Base-by-base conservation (phyloP, 1,140 invertebrate genomes). In the Bilobella aurantiaca region DNA sequence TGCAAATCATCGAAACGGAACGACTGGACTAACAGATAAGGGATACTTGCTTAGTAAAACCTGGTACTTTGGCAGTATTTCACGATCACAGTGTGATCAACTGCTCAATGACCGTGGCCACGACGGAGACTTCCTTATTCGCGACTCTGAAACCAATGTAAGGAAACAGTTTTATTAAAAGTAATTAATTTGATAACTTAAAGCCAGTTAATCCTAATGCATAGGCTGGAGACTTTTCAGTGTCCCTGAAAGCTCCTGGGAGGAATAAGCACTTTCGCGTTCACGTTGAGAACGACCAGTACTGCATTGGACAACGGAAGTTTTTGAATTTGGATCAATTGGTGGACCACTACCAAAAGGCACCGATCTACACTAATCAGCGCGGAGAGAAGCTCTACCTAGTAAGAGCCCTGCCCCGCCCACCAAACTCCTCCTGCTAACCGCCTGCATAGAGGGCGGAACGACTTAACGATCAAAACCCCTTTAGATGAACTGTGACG, bases 191-290 rank as follows among this genome's bases (percentile, higher is more conserved):
- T n/a, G n/a, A n/a, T n/a, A n/a, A n/a, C n/a, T n/a, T n/a, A n/a
- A n/a, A n/a, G n/a, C n/a, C n/a, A n/a, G n/a, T n/a, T n/a, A n/a
- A n/a, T n/a, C n/a, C n/a, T n/a, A n/a, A n/a, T n/a, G n/a, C n/a
- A 63, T 78, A 98, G 95, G 87, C 93, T 81, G 96, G 96, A 65
- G 96, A 99, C 80, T 98, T 90, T 79, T 98, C 96, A 37, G 95
- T 99, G 70, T 98, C 96, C 31, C 81, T 99, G 73, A 98, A 98
- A 82, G 96, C 96, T 53, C 89, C 92, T 58, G 91, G 90, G 32
- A 87, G 95, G 66, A 99, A 99, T 81, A 99, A 99, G 79, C 96
- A 99, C 80, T 99, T 99, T 81, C 87, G 96, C 75, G 94, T 99
- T 68, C 93, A 96, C 76, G 93, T 97, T 53, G 93, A 96, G 79